phyloP scores from a whole-genome alignment of 2,797 vertebrate species.

The Pseudocheirus occidentalis region DNA sequence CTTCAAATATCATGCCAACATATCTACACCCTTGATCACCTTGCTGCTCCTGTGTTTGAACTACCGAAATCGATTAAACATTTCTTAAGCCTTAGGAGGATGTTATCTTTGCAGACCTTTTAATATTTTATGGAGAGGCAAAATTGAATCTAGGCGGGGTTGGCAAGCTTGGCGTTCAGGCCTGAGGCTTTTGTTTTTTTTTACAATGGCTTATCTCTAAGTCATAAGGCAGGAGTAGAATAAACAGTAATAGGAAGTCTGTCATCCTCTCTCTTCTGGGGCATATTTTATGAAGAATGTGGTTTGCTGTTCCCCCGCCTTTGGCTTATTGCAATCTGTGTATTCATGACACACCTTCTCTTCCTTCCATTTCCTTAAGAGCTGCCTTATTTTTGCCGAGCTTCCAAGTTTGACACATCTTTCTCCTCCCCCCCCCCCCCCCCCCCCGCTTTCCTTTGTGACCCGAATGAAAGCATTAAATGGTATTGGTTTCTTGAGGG shows the following conservation, averaged over 20 bases:
- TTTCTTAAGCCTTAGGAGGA: constrained; percentile 21
- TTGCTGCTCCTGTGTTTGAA: constrained; percentile 25
- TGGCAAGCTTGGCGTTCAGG: neutral
- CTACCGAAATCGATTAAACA: constrained; percentile 39
- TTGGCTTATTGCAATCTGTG: neutral
- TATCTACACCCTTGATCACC: neutral
- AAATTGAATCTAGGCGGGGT: neutral
- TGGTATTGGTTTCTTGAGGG: neutral
- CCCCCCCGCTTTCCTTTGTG: constrained; percentile 31
- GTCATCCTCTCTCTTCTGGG: neutral
- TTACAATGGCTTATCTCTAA: neutral
- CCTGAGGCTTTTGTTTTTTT: constrained; percentile 17
- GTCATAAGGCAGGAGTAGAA: constrained; percentile 20
- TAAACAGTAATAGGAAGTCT: constrained; percentile 13
- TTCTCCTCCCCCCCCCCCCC: constrained; percentile 27
- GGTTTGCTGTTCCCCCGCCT: neutral
- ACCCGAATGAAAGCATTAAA: neutral
- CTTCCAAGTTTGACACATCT: constrained; percentile 25
- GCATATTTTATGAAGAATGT: neutral
- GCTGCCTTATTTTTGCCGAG: neutral
- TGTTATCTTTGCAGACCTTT: neutral
- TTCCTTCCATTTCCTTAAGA: neutral
- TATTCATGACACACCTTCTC: neutral
- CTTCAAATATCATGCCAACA: neutral
- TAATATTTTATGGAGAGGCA: constrained; percentile 10